phyloP scores from a whole-genome alignment of 1,140 invertebrate genomes.

The Aradophagus sp. region DNA sequence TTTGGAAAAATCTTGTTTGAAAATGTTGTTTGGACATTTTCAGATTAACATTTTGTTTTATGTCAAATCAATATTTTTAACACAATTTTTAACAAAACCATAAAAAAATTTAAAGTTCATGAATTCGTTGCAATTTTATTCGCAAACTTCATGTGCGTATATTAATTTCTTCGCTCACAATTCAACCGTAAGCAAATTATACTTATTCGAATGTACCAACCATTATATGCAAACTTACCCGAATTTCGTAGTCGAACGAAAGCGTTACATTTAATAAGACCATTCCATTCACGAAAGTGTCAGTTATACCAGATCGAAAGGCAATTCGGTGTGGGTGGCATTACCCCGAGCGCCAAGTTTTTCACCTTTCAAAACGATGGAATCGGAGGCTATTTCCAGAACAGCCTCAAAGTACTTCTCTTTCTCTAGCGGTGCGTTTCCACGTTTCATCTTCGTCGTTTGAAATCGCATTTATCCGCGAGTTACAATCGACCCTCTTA shows the following conservation, averaged over 20 bases:
- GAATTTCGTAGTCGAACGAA: background rate
- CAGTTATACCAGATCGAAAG: conserved; percentile 10
- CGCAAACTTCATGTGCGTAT: too few species aligned
- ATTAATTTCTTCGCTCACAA: too few species aligned
- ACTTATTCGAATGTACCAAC: too few species aligned
- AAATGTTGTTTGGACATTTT: too few species aligned
- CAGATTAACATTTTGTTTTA: too few species aligned
- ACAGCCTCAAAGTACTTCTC: background rate
- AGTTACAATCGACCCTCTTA: conserved; percentile 70
- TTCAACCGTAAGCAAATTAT: too few species aligned
- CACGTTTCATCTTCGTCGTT: conserved; percentile 32
- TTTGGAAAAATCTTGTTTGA: too few species aligned
- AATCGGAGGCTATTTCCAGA: conserved; percentile 57
- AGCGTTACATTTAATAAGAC: background rate
- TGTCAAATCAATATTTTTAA: too few species aligned
- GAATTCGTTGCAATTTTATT: too few species aligned
- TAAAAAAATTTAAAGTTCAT: too few species aligned
- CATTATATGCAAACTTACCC: too few species aligned
- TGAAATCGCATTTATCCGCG: conserved; percentile 70
- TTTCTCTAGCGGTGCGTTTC: conserved; percentile 6
- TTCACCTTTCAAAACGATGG: conserved; percentile 48
- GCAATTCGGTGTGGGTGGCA: conserved; percentile 64
- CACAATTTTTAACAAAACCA: too few species aligned
- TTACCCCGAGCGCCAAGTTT: conserved; percentile 58
- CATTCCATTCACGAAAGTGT: conserved; percentile 17